A percentile compares a stretch with the other conserved stretches of the same genome.
These are phyloP conservation scores for Dichetophora obliterata DNA, from an alignment of 2,888 invertebrate genomes.

Conservation along the genomic window DNA sequence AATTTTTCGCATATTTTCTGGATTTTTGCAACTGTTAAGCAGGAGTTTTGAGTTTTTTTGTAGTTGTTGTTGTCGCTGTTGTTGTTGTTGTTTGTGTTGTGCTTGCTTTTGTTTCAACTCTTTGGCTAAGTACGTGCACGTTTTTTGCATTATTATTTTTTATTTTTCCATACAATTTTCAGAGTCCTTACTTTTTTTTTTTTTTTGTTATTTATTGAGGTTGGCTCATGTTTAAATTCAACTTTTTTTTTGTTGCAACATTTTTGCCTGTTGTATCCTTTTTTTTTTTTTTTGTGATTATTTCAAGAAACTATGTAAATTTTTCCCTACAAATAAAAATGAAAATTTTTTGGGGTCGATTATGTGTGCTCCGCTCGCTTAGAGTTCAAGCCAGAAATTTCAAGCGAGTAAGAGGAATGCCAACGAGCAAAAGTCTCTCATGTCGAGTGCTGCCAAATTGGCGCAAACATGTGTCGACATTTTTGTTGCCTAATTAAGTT, in stretches of 20 bases:
- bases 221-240: too few species aligned
- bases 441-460: too few species aligned
- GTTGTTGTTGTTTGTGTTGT: background rate
- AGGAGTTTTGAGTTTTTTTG: background rate
- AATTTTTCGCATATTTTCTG: conserved; percentile 37
- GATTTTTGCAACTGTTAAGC: conserved; percentile 22
- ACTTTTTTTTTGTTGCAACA: conserved; percentile 21
- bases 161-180: too few species aligned
- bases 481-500: too few species aligned
- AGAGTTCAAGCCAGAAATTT: background rate
- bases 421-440: too few species aligned
- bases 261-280: background rate
- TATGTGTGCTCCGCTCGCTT: conserved; percentile 14
- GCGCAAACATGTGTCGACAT: too few species aligned
- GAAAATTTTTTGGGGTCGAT: too few species aligned
- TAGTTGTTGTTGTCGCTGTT: background rate
- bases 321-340: too few species aligned
- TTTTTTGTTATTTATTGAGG: too few species aligned
- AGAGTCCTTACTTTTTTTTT: too few species aligned
- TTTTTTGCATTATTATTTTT: too few species aligned
- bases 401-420: background rate
- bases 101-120: background rate
- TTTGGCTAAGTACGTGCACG: too few species aligned
- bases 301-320: background rate
- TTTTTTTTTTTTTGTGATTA: background rate